Evolutionary conservation across 1,140 invertebrate genomes (phyloP), one percentile per base, ranked within the genome.

Genomic region (Mya arenaria): DNA sequence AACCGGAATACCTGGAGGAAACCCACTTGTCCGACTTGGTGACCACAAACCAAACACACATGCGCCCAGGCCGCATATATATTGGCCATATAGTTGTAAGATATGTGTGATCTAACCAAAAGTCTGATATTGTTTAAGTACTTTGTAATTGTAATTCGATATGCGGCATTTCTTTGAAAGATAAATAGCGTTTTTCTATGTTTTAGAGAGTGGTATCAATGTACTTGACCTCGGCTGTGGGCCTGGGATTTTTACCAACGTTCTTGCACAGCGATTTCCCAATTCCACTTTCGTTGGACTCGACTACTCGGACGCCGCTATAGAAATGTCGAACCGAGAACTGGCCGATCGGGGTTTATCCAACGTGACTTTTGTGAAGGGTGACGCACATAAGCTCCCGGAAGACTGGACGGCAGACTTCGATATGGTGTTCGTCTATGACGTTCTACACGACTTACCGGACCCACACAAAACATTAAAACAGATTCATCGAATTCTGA

Each of bases 381-480:
- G 62, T 17, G 81, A 85, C 72, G 83, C 82, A 8, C 65, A 77
- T 34, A 55, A 85, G 28, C 39, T 86, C 4, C 66, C 86, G 13
- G 71, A 71, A 17, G 62, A 83, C 15, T 78, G 56, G 74, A 63
- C 58, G 4, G 66, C 82, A 23, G 25, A 30, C 13, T 87, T 83
- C 48, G 87, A 87, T 66, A 72, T 66, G 39, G 75, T 83, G 15
- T 65, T 86, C 41, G 41, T 80, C 1, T 73, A 68, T 34, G 73
- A 86, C 36, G 83, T 81, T n/a, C 44, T 87, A 19, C 87, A 88
- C 55, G 86, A 87, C 56, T 39, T 88, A 17, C 84, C 86, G 13
- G 32, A 85, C 32, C 84, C 87, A 30, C 32, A 48, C 5, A 83
- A 73, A 17, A 74, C 75, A 23, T 36, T 87, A 58, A 34, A 55